Percentiles rank a stretch among this genome's conserved stretches.
Conservation (phyloP, 2,888 invertebrate species). For the Orthosia gracilis region DNA sequence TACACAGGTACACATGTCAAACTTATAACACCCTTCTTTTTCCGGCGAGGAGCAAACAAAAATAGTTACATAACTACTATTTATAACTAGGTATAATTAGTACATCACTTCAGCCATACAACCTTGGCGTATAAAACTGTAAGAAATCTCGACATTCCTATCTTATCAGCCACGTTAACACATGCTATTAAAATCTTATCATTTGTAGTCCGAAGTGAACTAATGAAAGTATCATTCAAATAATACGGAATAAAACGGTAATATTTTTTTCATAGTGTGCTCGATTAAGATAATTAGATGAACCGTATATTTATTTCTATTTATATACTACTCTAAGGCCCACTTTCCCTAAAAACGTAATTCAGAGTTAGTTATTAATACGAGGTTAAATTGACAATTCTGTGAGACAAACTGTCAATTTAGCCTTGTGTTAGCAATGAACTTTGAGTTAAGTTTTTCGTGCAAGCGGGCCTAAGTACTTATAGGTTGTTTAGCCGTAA, state of each 20-base stretch:
- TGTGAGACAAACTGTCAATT: too few species aligned
- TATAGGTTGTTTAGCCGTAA: not conserved
- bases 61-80: not conserved
- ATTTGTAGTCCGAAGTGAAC: not conserved
- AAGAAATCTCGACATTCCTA: conserved; percentile 43
- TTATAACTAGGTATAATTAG: conserved; percentile 2
- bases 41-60: too few species aligned
- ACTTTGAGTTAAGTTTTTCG: too few species aligned
- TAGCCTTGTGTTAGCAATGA: too few species aligned
- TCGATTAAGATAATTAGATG: not conserved
- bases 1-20: too few species aligned
- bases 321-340: not conserved
- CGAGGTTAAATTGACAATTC: too few species aligned
- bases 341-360: too few species aligned
- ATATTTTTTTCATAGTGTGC: not conserved
- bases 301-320: not conserved
- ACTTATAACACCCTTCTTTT: too few species aligned
- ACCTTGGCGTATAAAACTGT: conserved; percentile 42
- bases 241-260: not conserved
- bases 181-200: conserved; percentile 46
- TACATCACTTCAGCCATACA: not conserved
- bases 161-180: conserved; percentile 48
- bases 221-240: conserved; percentile 12
- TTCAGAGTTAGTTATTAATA: too few species aligned
- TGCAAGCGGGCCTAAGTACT: too few species aligned